Evolutionary conservation across 2,888 invertebrate genomes (phyloP), one percentile per base, ranked within the genome.

Genomic region (Pachycephus smyrnensis): DNA sequence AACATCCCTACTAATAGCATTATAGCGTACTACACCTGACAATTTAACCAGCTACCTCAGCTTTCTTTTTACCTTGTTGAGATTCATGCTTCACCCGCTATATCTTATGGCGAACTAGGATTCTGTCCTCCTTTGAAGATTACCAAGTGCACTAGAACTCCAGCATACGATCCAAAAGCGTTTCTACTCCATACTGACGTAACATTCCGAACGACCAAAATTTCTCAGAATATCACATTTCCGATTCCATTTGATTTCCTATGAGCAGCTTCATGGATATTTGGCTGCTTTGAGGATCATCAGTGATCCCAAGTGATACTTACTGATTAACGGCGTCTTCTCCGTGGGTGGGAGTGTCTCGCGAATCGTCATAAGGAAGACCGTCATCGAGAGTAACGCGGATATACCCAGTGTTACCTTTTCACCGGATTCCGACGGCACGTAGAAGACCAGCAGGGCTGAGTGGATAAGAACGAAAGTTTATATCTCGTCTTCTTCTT

Each of bases 331-430:
- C 1, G 97, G 97, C 12, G 97, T 96, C 90, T 97, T 97, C 90
- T 97, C 97, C 0, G 97, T 97, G 0, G 97, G 97, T 23, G 97
- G 97, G 84, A 97, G 92, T 30, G 96, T 96, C 89, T 97, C 97
- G 81, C 97, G 93, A 78, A 97, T 97, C 73, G 97, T 96, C 96
- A 97, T 97, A 82, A 97, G 93, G 91, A 97, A 97, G 68, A 97
- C 97, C 0, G 97, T 97, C 95, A 97, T 97, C 33, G 96, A 96
- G 23, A 97, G 93, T n/a, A 97, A 93, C 6, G 97, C 97, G 86
- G 96, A 96, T 88, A 97, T 97, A 35, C 97, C 97, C 35, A 97
- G 93, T 1, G 97, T 97, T 80, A 97, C 97, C 92, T 97, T 97
- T 91, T 97, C 97, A 1, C 97, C 97, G 4, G 96, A 96, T 89